Evolutionary conservation across 2,888 invertebrate species (phyloP), one percentile per base, ranked within the genome.

Genomic region (Netelia inedita): DNA sequence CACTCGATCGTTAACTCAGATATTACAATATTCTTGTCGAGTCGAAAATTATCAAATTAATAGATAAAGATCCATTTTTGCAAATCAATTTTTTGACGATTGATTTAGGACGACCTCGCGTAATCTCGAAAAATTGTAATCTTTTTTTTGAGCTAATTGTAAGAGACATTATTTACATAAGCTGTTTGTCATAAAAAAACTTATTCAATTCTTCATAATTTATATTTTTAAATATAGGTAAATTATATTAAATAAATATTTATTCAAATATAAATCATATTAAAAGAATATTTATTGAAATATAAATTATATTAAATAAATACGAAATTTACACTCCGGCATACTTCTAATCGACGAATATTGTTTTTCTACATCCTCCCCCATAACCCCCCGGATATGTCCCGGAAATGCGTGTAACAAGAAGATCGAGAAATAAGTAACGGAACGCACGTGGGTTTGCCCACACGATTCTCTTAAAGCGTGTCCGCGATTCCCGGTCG

Each of bases 371-470:
- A 14, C 46, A 5, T 35, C 35, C 35, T 35, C 35, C 35, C 35
- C 8, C 8, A 1, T 35, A 35, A 35, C 6, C 8, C 35, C 6
- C 35, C 35, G 35, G 6, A 35, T 6, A 23, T 14, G 1, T 21
- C 76, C 68, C 71, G 79, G 83, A 83, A 79, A 69, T 75, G 63
- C 43, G 61, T 75, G 74, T 65, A 74, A 61, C 73, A 65, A 83
- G 65, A 74, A 66, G 72, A 66, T 65, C 50, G 74, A 50, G 74
- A 75, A 71, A 69, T 14, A 71, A 69, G 72, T 65, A 74, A 82
- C 74, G 65, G 69, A 65, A 79, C 65, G 74, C 73, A 79, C 79
- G 85, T 85, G 85, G 85, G 85, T 57, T 72, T 71, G 14, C 61
- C 43, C 59, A 71, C 46, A 19, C 69, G 57, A 69, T 73, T 84